A percentile compares a stretch with the other conserved stretches of the same genome.
phyloP scores from a whole-genome alignment of 2,113 vertebrate species.

The Pollachius pollachius region DNA sequence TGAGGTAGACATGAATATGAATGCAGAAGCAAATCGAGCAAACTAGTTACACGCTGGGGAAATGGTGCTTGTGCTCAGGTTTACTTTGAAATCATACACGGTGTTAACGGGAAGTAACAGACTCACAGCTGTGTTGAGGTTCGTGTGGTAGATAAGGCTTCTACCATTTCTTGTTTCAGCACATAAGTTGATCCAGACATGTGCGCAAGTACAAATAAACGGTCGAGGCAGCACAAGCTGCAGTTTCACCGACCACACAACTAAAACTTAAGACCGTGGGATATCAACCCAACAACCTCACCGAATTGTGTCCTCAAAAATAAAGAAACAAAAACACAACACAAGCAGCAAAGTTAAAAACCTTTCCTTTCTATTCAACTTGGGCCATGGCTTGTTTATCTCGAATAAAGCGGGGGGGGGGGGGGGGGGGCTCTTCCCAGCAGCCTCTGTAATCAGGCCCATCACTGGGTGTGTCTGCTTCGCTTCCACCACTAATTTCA shows the following conservation, averaged over 20 bases:
- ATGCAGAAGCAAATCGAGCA: too few relatives aligned
- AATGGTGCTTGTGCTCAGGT: too few relatives aligned
- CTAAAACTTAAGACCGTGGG: neutral
- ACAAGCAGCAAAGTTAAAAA: neutral
- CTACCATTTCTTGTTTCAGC: too few relatives aligned
- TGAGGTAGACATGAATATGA: too few relatives aligned
- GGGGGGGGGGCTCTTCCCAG: constrained; percentile 39
- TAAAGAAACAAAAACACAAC: neutral
- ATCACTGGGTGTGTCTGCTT: constrained; percentile 74
- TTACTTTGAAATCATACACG: too few relatives aligned
- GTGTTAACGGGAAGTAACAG: too few relatives aligned
- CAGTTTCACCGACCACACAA: neutral
- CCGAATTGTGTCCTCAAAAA: neutral
- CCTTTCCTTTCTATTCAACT: neutral
- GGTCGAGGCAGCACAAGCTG: neutral
- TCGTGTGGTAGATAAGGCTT: too few relatives aligned
- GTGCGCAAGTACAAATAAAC: too few relatives aligned
- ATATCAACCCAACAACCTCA: neutral
- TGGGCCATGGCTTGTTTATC: constrained; percentile 43
- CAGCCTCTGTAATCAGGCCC: constrained; percentile 76
- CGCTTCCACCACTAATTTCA: constrained; percentile 75
- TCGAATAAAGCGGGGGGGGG: constrained; percentile 19
- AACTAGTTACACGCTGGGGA: too few relatives aligned
- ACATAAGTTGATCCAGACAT: too few relatives aligned
- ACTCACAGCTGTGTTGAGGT: too few relatives aligned